Conservation (phyloP, 2,888 invertebrate species). For the Tipula vernalis region DNA sequence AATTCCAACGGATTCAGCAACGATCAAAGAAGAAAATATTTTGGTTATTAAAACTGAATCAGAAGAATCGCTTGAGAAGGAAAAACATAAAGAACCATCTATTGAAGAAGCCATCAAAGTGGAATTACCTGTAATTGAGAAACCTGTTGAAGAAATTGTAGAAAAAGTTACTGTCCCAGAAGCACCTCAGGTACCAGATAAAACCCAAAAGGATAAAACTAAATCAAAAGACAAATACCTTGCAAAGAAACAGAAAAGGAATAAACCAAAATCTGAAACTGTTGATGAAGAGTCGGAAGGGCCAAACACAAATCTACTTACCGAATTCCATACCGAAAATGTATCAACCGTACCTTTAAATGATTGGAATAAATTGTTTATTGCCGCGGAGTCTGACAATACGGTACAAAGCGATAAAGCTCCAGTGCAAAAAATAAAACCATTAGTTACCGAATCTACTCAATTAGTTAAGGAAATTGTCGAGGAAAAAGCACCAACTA, state of each 20-base stretch:
- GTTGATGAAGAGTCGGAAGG: not conserved
- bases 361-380: slow-evolving; percentile 1
- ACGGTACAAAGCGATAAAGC: not conserved
- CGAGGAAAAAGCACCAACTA: slow-evolving; percentile 17
- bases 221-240: not conserved
- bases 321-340: not conserved
- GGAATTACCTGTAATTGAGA: not conserved
- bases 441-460: not conserved
- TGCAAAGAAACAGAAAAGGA: not conserved
- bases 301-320: not conserved
- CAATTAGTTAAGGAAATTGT: slow-evolving; percentile 17
- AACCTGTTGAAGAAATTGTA: slow-evolving; percentile 18
- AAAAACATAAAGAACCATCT: slow-evolving; percentile 52
- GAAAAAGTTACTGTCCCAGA: not conserved
- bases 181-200: not conserved
- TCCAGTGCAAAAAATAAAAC: not conserved
- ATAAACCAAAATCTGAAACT: not conserved
- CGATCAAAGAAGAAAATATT: not conserved
- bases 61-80: not conserved
- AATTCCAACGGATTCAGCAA: not conserved
- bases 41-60: not conserved
- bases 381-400: not conserved
- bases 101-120: not conserved
- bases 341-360: not conserved
- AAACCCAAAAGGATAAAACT: not conserved